Base-by-base conservation (phyloP, 2,113 vertebrate species). In the Syngnathus floridae region DNA sequence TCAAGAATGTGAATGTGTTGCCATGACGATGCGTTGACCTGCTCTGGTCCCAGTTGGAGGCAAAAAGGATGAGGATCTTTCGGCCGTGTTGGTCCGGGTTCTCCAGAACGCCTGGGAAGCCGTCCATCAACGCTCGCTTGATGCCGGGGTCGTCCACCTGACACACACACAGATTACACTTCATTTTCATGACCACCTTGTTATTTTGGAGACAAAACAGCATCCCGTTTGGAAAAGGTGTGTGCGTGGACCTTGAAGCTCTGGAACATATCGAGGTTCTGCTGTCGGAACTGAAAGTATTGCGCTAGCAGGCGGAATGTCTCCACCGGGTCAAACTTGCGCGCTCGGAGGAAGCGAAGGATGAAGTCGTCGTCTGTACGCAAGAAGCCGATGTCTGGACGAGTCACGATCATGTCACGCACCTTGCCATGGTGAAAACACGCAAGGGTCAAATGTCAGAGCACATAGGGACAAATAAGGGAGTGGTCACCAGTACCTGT, bases 251-350 rank as follows among this genome's bases (percentile, higher is more conserved):
- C 96, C 36, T 99, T 99, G 86, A 99, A 96, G 93, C 95, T 98
- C 89, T 98, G 97, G 89, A 99, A 99, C 95, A 99, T 99, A 84
- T 98, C 95, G 73, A 99, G 93, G 88, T 99, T 98, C 90, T 98
- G 96, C 83, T 99, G 96, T 4, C 97, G 84, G 81, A 98, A 99
- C 80, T 98, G 96, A 79, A 99, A 99, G 88, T 99, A 99, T 67
- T 99, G 97, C 71, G 96, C 95, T 89, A 99, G 85, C 67, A 99
- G 92, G 10, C 96, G 90, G 86, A 99, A 99, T 4, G 95, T 96
- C 74, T 98, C 97, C 70, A 91, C 89, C 86, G 95, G 97, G 83
- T 99, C 92, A 82, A 98, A 99, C 92, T 99, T 99, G 72, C 97
- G 87, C 69, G 97, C 96, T 80, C 97, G 82, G 72, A 99, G 90